Base-by-base conservation (phyloP, 2,888 invertebrate genomes). In the Xylocampa areola region DNA sequence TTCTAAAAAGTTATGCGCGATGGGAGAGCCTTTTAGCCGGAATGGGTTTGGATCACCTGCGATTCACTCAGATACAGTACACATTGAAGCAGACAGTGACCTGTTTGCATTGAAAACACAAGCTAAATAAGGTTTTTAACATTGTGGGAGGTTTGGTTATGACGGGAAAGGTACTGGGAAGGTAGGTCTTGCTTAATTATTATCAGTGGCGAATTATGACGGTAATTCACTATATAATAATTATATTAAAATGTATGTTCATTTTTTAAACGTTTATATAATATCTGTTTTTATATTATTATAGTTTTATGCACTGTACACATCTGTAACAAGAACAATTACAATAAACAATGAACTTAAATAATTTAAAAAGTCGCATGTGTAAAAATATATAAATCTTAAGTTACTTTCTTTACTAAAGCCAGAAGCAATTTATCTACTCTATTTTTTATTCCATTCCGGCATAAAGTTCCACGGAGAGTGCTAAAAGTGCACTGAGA, bases 11-110 rank as follows among this genome's bases (percentile, higher is more conserved):
- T 69, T 68, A 70, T 57, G 70, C 41, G 58, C 49, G 44, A 53
- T 52, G 58, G 54, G 39, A 54, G 72, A 80, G 74, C 79, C 83
- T 86, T 83, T 84, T 78, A 84, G 72, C 66, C 73, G 45, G 80
- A 82, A 81, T 82, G 79, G 79, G 68, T 69, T 79, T 52, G 65
- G 73, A 76, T 73, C 69, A 73, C 54, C 68, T 74, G 71, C 61
- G 41, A 70, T 76, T 82, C 76, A 73, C 73, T 72, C 70, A 40
- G 70, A 68, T 69, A 75, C 63, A 58, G 69, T 71, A 80, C 73
- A 82, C 73, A 77, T 71, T 61, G 57, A 41, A 69, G 53, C 41
- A 76, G 79, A 79, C 68, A 76, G 62, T 75, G 77, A 76, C 73
- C 76, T 69, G 49, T 75, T 76, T 79, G 54, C 65, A 63, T 70